Base-by-base conservation (phyloP, 2,888 invertebrate species). In the Lypha dubia region DNA sequence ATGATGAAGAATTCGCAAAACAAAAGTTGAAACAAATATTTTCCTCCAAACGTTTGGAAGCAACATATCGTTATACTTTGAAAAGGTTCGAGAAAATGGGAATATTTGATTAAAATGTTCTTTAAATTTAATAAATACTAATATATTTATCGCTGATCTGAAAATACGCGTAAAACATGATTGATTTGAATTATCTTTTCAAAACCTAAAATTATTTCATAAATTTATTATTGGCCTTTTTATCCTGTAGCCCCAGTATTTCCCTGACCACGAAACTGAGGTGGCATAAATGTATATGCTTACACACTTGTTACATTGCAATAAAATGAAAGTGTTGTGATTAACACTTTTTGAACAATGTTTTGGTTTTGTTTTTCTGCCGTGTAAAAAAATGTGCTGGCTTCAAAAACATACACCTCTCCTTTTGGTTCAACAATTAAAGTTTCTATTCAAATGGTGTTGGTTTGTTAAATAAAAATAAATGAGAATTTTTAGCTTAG, bases 281-380 rank as follows among this genome's bases (percentile, higher is more conserved):
- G 3, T n/a, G n/a, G n/a, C n/a, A n/a, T n/a, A n/a, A n/a, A n/a
- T n/a, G n/a, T 88, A 90, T 24, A 91, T 76, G 88, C 87, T 51
- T 90, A 88, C 60, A 89, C 89, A n/a, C 1, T 71, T 92, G 62
- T 88, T 87, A 41, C 85, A 89, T 60, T 91, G 91, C n/a, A 88
- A 92, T 63, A 86, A 88, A 0, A 84, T 90, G 5, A 90, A 91
- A 5, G 87, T 91, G 3, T 85, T 87, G n/a, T 86, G 88, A 83
- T 83, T 83, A 70, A 80, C 67, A 76, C 67, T 51, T 46, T n/a
- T 24, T 15, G n/a, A 70, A 35, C 8, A 70, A 70, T 11, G 44
- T 41, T 41, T 41, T 13, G 15, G 41, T 15, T 20, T 22, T 73
- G 2, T 28, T 28, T n/a, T n/a, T n/a, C n/a, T n/a, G n/a, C 28